phyloP scores from a whole-genome alignment of 1,140 invertebrate species.

The Danaus plexippus region DNA sequence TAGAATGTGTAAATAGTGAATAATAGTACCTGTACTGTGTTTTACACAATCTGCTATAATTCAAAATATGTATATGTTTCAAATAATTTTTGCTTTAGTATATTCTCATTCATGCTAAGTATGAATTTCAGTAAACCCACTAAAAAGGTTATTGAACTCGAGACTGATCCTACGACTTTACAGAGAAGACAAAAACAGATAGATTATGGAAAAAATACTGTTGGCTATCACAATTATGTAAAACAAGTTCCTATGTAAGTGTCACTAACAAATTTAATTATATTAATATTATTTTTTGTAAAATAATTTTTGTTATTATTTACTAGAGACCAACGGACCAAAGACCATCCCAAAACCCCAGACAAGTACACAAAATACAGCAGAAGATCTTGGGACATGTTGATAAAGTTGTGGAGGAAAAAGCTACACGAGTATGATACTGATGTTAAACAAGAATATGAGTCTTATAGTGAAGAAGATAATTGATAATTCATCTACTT shows the following conservation, averaged over 20 bases:
- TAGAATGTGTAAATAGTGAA: too few relatives aligned
- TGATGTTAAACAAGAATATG: conserved; percentile 16
- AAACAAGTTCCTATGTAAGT: conserved; percentile 82
- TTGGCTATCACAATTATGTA: conserved; percentile 87
- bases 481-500: conserved; percentile 5
- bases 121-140: conserved; percentile 29
- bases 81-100: too few relatives aligned
- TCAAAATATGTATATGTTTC: too few relatives aligned
- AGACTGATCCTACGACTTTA: conserved; percentile 82
- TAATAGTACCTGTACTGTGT: too few relatives aligned
- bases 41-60: too few relatives aligned
- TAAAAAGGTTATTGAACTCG: conserved; percentile 70
- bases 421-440: conserved; percentile 89
- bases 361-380: conserved; percentile 90
- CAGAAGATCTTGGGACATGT: conserved; percentile 89
- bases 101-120: too few relatives aligned
- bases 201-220: conserved; percentile 95
- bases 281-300: conserved; percentile 9
- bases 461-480: conserved; percentile 23
- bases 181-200: conserved; percentile 91
- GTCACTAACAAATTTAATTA: background rate
- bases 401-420: conserved; percentile 89
- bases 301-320: background rate
- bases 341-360: conserved; percentile 88
- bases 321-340: conserved; percentile 75